Evolutionary conservation across 2,888 invertebrate species (phyloP).

Genomic region (Meiosimyza decipiens): DNA sequence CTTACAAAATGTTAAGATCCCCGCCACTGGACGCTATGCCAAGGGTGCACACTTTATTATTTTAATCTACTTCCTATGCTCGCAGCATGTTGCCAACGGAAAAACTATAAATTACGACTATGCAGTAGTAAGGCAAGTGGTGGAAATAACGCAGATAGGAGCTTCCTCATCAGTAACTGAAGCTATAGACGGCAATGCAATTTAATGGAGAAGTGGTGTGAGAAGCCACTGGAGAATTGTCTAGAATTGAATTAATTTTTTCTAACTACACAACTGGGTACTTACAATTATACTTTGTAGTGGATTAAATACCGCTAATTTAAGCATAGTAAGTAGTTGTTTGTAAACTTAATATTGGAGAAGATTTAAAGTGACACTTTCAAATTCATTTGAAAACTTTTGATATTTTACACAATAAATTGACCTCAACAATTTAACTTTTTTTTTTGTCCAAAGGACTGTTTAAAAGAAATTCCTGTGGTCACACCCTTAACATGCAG

Average conservation of each 20-base stretch:
- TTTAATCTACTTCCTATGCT: conserved; percentile 2
- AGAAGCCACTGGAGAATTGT: background rate
- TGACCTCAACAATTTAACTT: background rate
- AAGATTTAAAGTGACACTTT: background rate
- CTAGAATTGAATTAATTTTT: background rate
- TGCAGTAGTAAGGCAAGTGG: background rate
- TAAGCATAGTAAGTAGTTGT: background rate
- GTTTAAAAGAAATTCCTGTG: background rate
- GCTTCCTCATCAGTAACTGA: background rate
- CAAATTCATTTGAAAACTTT: too few relatives aligned
- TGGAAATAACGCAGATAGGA: background rate
- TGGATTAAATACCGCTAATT: too few relatives aligned
- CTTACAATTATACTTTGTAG: too few relatives aligned
- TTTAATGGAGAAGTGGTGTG: too few relatives aligned
- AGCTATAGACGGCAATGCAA: too few relatives aligned
- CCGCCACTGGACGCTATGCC: too few relatives aligned
- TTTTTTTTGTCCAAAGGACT: background rate
- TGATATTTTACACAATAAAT: background rate
- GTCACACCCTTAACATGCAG: background rate
- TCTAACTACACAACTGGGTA: too few relatives aligned
- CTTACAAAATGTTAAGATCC: too few relatives aligned
- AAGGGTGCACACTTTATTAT: background rate
- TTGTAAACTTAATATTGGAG: background rate
- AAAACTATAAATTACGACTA: conserved; percentile 12
- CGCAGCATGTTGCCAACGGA: conserved; percentile 11